Percentiles rank a stretch among this genome's conserved stretches.
Evolutionary conservation across 2,888 invertebrate species (phyloP).

Genomic region (Pammene aurita): DNA sequence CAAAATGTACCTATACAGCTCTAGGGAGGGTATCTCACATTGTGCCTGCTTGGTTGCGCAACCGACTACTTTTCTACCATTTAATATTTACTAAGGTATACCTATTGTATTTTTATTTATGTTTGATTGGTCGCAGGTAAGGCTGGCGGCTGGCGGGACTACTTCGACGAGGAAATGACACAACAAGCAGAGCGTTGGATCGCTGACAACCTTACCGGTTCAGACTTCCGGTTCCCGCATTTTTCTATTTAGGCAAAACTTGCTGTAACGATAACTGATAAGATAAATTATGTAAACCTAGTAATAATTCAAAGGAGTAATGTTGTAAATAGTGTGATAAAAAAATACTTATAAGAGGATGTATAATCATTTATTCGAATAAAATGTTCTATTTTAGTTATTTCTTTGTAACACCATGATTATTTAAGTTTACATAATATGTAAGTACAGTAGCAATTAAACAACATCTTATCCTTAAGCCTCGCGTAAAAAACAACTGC

Average conservation of each 20-base stretch:
- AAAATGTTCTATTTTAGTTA: conserved; percentile 78
- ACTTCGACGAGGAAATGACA: conserved; percentile 87
- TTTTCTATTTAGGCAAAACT: conserved; percentile 36
- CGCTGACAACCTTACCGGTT: conserved; percentile 83
- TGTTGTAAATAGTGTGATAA: conserved; percentile 43
- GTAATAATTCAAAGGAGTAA: not conserved
- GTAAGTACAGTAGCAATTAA: conserved; percentile 64
- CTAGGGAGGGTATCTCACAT: no score
- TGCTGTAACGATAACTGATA: not conserved
- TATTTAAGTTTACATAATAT: conserved; percentile 45
- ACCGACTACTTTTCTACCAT: no score
- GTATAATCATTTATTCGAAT: conserved; percentile 81
- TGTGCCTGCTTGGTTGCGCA: no score
- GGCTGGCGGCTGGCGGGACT: conserved; percentile 87
- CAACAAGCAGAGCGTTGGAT: conserved; percentile 88
- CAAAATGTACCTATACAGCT: no score
- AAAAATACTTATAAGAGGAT: conserved; percentile 66
- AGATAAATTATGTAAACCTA: not conserved
- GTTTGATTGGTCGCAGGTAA: conserved; percentile 71
- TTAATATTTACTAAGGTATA: no score
- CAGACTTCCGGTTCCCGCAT: conserved; percentile 84
- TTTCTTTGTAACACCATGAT: conserved; percentile 82
- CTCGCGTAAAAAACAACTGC: conserved; percentile 43
- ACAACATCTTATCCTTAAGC: conserved; percentile 50
- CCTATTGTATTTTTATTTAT: not conserved